Base-by-base conservation (phyloP, 2,888 invertebrate species). In the Lapara coniferarum region DNA sequence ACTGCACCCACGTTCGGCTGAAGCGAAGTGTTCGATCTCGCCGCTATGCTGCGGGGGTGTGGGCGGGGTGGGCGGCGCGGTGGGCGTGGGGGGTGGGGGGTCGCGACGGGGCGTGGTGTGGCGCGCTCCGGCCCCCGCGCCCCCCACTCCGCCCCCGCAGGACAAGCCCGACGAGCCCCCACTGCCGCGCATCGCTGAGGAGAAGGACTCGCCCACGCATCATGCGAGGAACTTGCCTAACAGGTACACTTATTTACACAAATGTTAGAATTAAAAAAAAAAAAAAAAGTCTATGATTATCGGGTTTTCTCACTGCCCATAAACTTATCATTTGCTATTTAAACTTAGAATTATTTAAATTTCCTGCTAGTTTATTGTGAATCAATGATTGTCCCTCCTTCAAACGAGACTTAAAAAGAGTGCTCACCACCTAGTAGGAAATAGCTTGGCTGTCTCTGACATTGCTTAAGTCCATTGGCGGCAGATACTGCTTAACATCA, bases 1-100 rank as follows among this genome's bases (percentile, higher is more conserved):
- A 70, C 91, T 98, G 59, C 98, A 98, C 89, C 98, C 98, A 0
- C 96, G 98, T 25, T 97, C 97, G 66, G 98, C 98, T 0, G 98
- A 98, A 82, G 96, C 95, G 14, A 98, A 98, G 81, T 96, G 96
- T 80, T 96, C 96, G 0, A 98, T 98, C 77, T 98, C 98, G 0
- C 98, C 98, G 0, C 89, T 98, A 8, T 97, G 95, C 86, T 97
- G 93, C 94, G 94, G 94, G 30, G 94, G 93, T 77, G 73, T 88
- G 81, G 74, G 92, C 84, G 92, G 82, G 77, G 73, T 88, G 81
- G 74, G 92, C 84, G 92, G 82, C 30, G 94, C 93, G 78, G 73
- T 88, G 81, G 74, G 92, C 83, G 92, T 81, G 85, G 72, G 68
- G 69, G 88, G 84, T 93, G 94, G 49, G 89, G 87, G 82, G 55